Base-by-base conservation (phyloP, 2,113 vertebrate genomes). In the Corythaixoides concolor region DNA sequence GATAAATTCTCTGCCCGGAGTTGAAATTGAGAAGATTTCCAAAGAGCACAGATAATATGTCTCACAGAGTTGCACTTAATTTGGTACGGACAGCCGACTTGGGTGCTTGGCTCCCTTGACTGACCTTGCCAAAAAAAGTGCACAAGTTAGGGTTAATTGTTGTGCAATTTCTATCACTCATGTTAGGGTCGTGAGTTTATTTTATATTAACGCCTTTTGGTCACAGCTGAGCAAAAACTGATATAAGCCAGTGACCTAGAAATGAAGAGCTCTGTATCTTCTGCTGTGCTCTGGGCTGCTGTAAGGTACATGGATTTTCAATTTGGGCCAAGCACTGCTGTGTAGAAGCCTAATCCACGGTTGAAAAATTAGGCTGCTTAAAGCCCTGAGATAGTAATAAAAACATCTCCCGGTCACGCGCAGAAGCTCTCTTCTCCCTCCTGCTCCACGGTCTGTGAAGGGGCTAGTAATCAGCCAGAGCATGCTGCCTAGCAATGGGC, bases 361-460 rank as follows among this genome's bases (percentile, higher is more conserved):
- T 14, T 77, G 82, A 80, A 60, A 92, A 88, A 64, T 90, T 9
- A 56, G 74, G 7, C 52, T 85, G 52, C 52, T 90, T 45, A 35
- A 75, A 87, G 52, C 50, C 39, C 15, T 49, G 43, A 58, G 41
- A 72, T 17, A 32, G 33, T 12, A 45, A 58, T 9, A 49, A 43
- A 68, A 70, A 27, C 22, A 35, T 55, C 72, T 89, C 55, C 50
- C 0, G 0, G 32, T 23, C 1, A 5, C 0, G 0, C 3, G 0
- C 15, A 41, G 74, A 16, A 76, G 53, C 19, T 77, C 28, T 23
- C 15, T 4, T 35, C 68, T 89, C 24, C 55, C 22, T 88, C 27
- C 72, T 28, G 47, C 79, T 67, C 67, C 18, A 0, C 15, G 22
- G 21, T 47, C 79, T 37, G 43, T 63, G 39, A 67, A 75, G 7